Percentiles rank a stretch among this genome's conserved stretches.
phyloP scores from a whole-genome alignment of 2,797 vertebrate species.

The Melanotaenia maccullochi region DNA sequence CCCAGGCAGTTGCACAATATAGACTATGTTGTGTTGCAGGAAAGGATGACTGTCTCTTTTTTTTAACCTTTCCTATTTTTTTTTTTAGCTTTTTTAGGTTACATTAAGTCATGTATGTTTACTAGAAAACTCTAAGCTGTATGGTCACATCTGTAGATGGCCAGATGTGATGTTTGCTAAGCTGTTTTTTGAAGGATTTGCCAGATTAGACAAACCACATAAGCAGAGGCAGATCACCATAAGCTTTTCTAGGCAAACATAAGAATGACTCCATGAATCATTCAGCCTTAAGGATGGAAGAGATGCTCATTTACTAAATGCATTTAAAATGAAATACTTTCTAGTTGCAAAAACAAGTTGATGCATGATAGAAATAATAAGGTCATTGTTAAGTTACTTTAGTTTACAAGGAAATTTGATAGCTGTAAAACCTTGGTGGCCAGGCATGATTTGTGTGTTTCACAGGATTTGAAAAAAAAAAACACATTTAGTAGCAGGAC shows the following conservation, averaged over 20 bases:
- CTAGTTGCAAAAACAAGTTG: neutral
- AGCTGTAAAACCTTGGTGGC: neutral
- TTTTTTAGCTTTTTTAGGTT: neutral
- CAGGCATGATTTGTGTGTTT: slow-evolving; percentile 16
- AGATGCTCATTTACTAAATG: neutral
- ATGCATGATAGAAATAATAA: neutral
- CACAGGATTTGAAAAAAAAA: slow-evolving; percentile 13
- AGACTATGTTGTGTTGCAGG: neutral
- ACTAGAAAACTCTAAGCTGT: slow-evolving; percentile 46
- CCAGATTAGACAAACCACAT: slow-evolving; percentile 56
- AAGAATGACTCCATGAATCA: slow-evolving; percentile 1
- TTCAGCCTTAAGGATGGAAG: neutral
- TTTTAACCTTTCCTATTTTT: slow-evolving; percentile 10
- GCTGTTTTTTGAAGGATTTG: slow-evolving; percentile 56
- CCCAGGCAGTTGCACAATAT: slow-evolving; percentile 12
- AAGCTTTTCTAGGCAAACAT: slow-evolving; percentile 19
- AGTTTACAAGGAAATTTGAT: neutral
- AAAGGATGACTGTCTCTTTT: slow-evolving; percentile 11
- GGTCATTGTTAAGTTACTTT: neutral
- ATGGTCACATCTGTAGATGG: slow-evolving; percentile 56
- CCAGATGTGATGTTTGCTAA: slow-evolving; percentile 54
- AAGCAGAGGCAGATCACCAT: slow-evolving; percentile 27
- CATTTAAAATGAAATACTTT: neutral
- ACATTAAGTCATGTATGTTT: slow-evolving; percentile 36
- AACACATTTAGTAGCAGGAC: slow-evolving; percentile 4